These are phyloP conservation scores for Mythimna albipuncta DNA, from an alignment of 2,888 invertebrate genomes.

Conservation along the genomic window DNA sequence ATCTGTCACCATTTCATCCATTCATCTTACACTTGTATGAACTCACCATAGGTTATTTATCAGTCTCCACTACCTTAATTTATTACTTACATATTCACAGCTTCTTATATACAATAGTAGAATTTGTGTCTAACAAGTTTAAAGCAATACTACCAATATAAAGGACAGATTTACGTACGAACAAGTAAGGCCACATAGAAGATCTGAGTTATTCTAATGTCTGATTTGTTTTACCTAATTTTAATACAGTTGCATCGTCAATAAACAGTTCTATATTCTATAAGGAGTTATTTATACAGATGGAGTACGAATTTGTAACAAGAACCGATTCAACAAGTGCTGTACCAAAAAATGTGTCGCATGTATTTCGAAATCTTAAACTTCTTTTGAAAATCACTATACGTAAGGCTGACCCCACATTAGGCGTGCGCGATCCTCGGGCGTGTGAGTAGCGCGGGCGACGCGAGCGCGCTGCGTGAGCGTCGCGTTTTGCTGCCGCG, in stretches of 20 bases:
- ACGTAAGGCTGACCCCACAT: no score
- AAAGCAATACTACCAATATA: constrained; percentile 40
- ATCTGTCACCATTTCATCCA: no score
- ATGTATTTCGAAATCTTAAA: background rate
- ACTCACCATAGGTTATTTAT: background rate
- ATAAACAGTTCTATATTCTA: constrained; percentile 23
- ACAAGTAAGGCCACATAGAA: constrained; percentile 35
- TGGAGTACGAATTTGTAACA: constrained; percentile 13
- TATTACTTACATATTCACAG: constrained; percentile 36
- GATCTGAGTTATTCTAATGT: background rate
- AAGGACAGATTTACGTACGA: constrained; percentile 29
- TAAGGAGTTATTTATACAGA: constrained; percentile 20
- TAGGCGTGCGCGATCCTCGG: no score
- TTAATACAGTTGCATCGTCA: constrained; percentile 3
- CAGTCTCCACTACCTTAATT: background rate
- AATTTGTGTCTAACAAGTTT: constrained; percentile 19
- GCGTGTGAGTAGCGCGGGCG: no score
- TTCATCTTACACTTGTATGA: background rate
- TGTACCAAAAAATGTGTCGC: background rate
- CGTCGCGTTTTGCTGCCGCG: no score
- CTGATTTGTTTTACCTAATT: constrained; percentile 13
- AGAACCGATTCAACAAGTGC: background rate
- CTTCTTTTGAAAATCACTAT: no score
- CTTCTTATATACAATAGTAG: constrained; percentile 5
- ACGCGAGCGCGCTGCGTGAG: no score